These are phyloP conservation scores for Helicoverpa assulta DNA, from an alignment of 2,888 invertebrate species.

Conservation along the genomic window DNA sequence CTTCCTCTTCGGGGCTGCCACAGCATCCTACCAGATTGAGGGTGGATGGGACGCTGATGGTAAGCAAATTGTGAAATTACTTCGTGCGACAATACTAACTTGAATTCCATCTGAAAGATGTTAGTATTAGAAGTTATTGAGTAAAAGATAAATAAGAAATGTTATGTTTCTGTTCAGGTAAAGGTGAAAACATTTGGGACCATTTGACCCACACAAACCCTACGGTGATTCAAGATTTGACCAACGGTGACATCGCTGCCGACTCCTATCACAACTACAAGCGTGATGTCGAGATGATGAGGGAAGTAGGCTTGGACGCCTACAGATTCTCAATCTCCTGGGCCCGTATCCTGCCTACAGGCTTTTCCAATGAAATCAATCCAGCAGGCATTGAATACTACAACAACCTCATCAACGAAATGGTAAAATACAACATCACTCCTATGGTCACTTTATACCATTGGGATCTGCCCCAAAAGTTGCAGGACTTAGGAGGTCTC, in stretches of 20 bases:
- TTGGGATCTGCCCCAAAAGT: conserved; percentile 87
- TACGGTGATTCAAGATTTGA: conserved; percentile 65
- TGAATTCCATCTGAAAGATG: no score
- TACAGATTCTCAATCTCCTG: conserved; percentile 91
- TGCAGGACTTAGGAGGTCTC: conserved; percentile 89
- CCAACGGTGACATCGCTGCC: conserved; percentile 90
- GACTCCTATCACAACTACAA: conserved; percentile 91
- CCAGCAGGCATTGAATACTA: conserved; percentile 91
- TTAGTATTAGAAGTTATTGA: no score
- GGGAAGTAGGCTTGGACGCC: conserved; percentile 81
- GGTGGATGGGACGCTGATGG: conserved; percentile 75
- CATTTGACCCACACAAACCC: conserved; percentile 69
- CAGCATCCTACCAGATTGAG: conserved; percentile 76
- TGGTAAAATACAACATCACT: conserved; percentile 90
- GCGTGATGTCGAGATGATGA: conserved; percentile 86
- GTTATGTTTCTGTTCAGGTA: conserved; percentile 56
- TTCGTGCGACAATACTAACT: not conserved
- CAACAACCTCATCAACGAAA: conserved; percentile 90
- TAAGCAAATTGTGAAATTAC: conserved; percentile 37
- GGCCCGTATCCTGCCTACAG: conserved; percentile 91
- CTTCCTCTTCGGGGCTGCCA: conserved; percentile 75
- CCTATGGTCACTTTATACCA: conserved; percentile 90
- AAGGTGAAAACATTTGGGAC: conserved; percentile 76
- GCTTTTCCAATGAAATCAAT: conserved; percentile 87
- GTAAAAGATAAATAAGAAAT: not conserved